Base-by-base conservation (phyloP, 2,113 vertebrate genomes). In the Neoarius graeffei region DNA sequence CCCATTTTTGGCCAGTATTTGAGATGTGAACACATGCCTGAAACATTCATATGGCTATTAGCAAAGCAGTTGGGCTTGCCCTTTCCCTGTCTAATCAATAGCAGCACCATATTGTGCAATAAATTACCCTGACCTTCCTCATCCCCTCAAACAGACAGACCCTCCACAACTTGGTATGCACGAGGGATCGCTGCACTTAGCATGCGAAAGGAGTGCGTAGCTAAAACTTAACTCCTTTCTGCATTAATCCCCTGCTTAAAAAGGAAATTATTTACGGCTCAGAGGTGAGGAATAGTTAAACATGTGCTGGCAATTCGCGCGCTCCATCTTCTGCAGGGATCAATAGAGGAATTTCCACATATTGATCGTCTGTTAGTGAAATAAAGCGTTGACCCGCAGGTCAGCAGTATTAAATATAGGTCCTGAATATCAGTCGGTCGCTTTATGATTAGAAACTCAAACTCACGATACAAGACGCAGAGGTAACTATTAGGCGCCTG, bases 281-380 rank as follows among this genome's bases (percentile, higher is more conserved):
- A 81, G 86, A 85, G 80, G 73, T 59, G 69, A 71, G 62, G 76
- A 81, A 91, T 80, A 69, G 89, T 90, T 91, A 88, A 90, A 86
- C 86, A 87, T 91, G 88, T 89, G 87, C 85, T 86, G 90, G 89
- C 87, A 86, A 87, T 83, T 85, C 69, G 77, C 25, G 48, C 80
- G 76, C 89, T 91, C 87, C 88, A 88, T 92, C 90, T 91, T 89
- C 82, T 76, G 74, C 82, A 89, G 62, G 60, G 89, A 92, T 93
- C 93, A 87, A 92, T 94, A 89, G 50, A 90, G 88, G 91, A 91
- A 92, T 94, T 94, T 94, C 93, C 92, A 93, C 93, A 91, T 92
- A 94, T 94, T 87, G 93, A 94, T 93, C 90, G 67, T 80, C 83
- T 60, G 89, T 86, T 91, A 92, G 88, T 81, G 90, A 91, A 92